phyloP scores from a whole-genome alignment of 2,888 invertebrate genomes.

The Gisinianus flammeolus region DNA sequence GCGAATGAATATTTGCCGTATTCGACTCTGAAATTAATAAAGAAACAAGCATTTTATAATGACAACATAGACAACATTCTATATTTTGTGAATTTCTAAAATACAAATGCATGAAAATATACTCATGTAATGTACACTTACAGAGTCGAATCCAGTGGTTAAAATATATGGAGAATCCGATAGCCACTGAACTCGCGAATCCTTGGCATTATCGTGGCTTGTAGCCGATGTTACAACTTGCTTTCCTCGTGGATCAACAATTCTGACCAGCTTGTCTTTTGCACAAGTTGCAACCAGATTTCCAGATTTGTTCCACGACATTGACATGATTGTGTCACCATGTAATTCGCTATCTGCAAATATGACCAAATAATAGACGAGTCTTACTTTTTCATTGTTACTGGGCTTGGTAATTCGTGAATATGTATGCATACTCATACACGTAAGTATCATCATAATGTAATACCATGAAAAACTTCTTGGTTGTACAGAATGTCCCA shows the following conservation, averaged over 20 bases:
- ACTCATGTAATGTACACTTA: too few relatives aligned
- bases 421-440: too few relatives aligned
- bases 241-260: slow-evolving; percentile 79
- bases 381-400: background rate
- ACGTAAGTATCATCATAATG: background rate
- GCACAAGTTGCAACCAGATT: slow-evolving; percentile 81
- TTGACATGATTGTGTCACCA: slow-evolving; percentile 84
- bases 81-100: background rate
- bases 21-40: slow-evolving; percentile 68
- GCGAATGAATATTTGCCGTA: slow-evolving; percentile 86
- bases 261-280: slow-evolving; percentile 87
- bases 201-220: slow-evolving; percentile 89
- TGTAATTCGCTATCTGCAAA: slow-evolving; percentile 72
- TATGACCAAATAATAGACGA: background rate
- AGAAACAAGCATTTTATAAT: background rate
- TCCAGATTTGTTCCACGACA: slow-evolving; percentile 90
- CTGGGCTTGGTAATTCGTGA: background rate
- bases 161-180: slow-evolving; percentile 82
- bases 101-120: background rate
- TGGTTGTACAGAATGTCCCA: slow-evolving; percentile 86
- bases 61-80: background rate
- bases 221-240: slow-evolving; percentile 62
- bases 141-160: slow-evolving; percentile 86
- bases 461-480: slow-evolving; percentile 64
- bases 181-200: slow-evolving; percentile 89